Evolutionary conservation across 2,113 vertebrate genomes (phyloP).

Genomic region (Neoarius graeffei): DNA sequence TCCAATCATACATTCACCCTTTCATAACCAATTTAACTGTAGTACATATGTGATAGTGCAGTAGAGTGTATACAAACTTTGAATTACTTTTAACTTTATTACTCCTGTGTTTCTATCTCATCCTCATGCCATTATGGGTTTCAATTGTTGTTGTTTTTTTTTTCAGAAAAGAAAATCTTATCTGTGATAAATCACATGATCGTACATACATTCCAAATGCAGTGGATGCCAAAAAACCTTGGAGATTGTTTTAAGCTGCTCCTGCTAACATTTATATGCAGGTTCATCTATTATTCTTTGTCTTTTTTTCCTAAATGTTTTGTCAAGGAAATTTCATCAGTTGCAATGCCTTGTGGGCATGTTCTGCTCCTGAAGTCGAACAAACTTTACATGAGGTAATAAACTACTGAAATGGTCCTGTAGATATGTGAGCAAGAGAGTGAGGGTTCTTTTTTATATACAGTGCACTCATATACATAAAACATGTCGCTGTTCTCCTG

Average conservation of each 20-base stretch:
- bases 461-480: conserved; percentile 16
- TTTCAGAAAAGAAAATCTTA: neutral
- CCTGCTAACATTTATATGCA: neutral
- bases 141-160: neutral
- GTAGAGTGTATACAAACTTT: neutral
- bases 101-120: neutral
- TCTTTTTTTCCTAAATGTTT: neutral
- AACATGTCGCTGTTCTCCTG: conserved; percentile 3
- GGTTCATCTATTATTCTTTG: neutral
- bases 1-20: neutral
- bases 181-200: neutral
- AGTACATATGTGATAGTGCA: neutral
- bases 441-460: neutral
- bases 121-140: neutral
- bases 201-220: neutral
- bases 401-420: neutral
- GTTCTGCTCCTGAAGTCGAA: neutral
- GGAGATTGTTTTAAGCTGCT: neutral
- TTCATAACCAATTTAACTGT: neutral
- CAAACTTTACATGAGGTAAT: neutral
- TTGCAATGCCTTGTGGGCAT: conserved; percentile 8
- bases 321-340: neutral
- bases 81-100: neutral
- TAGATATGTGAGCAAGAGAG: neutral
- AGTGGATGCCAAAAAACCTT: neutral